Base-by-base conservation (phyloP, 2,888 invertebrate species). In the Anoncus sp. region DNA sequence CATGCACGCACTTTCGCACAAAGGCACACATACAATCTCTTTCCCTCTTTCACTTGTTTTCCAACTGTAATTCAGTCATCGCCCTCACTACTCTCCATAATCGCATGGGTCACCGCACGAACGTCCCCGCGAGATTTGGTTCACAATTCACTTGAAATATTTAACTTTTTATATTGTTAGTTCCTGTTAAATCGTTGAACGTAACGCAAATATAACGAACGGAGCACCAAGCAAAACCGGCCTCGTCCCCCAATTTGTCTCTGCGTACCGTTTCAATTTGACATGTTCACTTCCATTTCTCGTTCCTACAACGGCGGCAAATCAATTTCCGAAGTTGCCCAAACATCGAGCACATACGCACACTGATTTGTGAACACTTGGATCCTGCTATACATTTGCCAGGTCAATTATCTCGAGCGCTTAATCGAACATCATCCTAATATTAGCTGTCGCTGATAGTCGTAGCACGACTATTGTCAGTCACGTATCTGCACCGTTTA, bases 91-190 rank as follows among this genome's bases (percentile, higher is more conserved):
- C 24, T 24, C 7, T 31, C 24, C 40, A 40, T 10, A 51, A 62
- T 16, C 18, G 27, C 53, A 38, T 60, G 40, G 51, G 24, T 43
- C 0, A 60, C 31, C 18, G 51, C 45, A 22, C 57, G 24, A 35
- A 45, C n/a, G 14, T 38, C 18, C 45, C 40, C 40, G 14, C 27
- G 16, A 55, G 20, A 60, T 70, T 70, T 45, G 38, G 47, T 47
- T 47, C 66, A 49, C 62, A 74, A 78, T 74, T 78, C 45, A 74
- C 59, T 67, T 60, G 24, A 62, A 71, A 62, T 62, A 71, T 78
- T 71, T 31, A 60, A 47, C 59, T 62, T 51, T 16, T 24, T 43
- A 35, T 55, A 65, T 40, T 49, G 65, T 71, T 73, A n/a, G 49
- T 73, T 63, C 35, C 40, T n/a, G 20, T 20, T 12, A 47, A 38